phyloP scores from a whole-genome alignment of 2,797 vertebrate genomes.

The Acanthis flammea region DNA sequence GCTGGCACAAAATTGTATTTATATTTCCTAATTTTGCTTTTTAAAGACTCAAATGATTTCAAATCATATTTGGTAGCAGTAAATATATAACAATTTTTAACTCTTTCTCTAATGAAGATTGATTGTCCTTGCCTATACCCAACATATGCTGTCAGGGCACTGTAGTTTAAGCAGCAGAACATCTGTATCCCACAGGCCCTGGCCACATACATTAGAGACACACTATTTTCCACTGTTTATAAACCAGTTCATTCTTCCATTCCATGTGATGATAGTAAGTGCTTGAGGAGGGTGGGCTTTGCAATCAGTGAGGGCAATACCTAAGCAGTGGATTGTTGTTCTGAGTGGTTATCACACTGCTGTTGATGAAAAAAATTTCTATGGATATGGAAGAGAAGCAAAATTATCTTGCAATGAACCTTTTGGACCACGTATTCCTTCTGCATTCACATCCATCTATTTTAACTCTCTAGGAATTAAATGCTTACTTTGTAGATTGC shows the following conservation, averaged over 20 bases:
- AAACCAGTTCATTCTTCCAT: background rate
- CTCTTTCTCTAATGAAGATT: background rate
- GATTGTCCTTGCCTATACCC: background rate
- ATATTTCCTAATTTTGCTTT: background rate
- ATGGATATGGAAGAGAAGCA: background rate
- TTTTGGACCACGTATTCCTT: background rate
- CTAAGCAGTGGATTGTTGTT: background rate
- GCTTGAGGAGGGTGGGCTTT: background rate
- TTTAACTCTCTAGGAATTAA: background rate
- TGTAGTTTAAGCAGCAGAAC: background rate
- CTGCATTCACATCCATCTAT: background rate
- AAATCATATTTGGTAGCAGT: background rate
- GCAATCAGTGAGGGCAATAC: background rate
- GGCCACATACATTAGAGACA: background rate
- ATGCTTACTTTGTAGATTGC: background rate
- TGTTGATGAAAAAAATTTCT: background rate
- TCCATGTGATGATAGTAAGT: background rate
- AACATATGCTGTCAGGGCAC: background rate
- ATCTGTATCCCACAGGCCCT: background rate
- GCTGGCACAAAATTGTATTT: background rate
- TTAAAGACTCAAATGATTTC: background rate
- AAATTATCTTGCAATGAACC: background rate
- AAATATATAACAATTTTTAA: background rate
- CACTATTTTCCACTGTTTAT: background rate
- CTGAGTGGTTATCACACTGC: background rate